Base-by-base conservation (phyloP, 2,797 vertebrate genomes). In the Sebastolobus altivelis region DNA sequence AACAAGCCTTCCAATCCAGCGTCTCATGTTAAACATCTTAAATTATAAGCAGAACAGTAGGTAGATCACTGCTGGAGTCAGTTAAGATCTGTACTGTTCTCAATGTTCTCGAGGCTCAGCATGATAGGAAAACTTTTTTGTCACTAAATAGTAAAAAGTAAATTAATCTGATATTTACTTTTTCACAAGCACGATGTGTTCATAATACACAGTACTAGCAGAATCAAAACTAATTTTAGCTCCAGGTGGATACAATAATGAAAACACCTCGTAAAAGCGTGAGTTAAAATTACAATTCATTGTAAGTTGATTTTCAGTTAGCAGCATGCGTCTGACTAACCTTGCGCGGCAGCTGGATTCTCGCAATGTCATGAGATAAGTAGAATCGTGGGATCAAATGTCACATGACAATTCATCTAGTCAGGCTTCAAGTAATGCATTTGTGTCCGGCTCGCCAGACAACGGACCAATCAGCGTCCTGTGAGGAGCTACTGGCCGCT, bases 21-120 rank as follows among this genome's bases (percentile, higher is more conserved):
- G 1, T 77, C 54, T 56, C 27, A 29, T 63, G 49, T 63, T 63
- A 35, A 77, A 55, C 69, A 79, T 69, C 9, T 60, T 46, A 31
- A 74, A 67, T 78, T 11, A 20, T 27, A 9, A 70, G 31, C 71
- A 16, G 52, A 18, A 38, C 38, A 43, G 7, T 4, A 27, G 33
- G 60, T 13, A 29, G 22, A 67, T 73, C 10, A 27, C 2, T 1
- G 69, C 49, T 55, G 29, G 18, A 49, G 46, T 37, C 29, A 20
- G 16, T 61, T n/a, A 6, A 55, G 27, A 65, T 61, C 22, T 72
- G n/a, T 31, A 1, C 12, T 29, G 59, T 37, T 31, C 9, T 37
- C 5, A 25, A 2, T 31, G 13, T 76, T 72, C 6, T 18, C 74
- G n/a, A 29, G n/a, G 31, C 18, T 46, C 10, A 66, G 33, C 11